A percentile compares a stretch with the other conserved stretches of the same genome.
Evolutionary conservation across 2,113 vertebrate genomes (phyloP).

Genomic region (Centropus bengalensis): DNA sequence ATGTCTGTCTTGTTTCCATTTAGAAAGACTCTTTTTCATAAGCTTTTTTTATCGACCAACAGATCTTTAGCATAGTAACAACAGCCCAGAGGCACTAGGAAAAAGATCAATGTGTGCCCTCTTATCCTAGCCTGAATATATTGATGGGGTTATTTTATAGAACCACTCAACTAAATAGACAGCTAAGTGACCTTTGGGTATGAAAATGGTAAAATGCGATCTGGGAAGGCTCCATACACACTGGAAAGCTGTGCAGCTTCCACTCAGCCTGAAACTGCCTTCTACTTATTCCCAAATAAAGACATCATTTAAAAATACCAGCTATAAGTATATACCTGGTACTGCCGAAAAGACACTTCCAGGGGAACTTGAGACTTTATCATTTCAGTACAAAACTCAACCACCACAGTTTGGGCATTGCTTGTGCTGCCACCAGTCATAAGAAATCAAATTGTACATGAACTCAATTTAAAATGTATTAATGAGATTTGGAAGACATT

Average conservation of each 20-base stretch:
- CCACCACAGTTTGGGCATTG: background rate
- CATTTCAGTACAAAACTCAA: background rate
- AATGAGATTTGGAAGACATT: background rate
- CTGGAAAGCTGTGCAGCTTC: background rate
- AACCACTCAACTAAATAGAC: background rate
- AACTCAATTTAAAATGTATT: background rate
- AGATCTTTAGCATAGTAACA: slow-evolving; percentile 13
- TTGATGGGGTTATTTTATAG: background rate
- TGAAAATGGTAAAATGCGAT: background rate
- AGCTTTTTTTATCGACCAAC: background rate
- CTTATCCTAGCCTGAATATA: background rate
- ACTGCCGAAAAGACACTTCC: background rate
- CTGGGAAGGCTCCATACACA: background rate
- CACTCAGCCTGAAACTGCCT: background rate
- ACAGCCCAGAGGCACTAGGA: background rate
- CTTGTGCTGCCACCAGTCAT: background rate
- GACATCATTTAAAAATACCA: background rate
- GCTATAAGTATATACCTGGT: background rate
- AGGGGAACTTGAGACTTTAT: background rate
- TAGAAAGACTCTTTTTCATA: slow-evolving; percentile 13
- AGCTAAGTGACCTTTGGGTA: background rate
- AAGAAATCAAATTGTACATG: background rate
- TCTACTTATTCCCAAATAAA: background rate
- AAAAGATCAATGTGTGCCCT: background rate
- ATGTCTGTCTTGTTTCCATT: background rate